Base-by-base conservation (phyloP, 2,888 invertebrate species). In the Helleia helle region DNA sequence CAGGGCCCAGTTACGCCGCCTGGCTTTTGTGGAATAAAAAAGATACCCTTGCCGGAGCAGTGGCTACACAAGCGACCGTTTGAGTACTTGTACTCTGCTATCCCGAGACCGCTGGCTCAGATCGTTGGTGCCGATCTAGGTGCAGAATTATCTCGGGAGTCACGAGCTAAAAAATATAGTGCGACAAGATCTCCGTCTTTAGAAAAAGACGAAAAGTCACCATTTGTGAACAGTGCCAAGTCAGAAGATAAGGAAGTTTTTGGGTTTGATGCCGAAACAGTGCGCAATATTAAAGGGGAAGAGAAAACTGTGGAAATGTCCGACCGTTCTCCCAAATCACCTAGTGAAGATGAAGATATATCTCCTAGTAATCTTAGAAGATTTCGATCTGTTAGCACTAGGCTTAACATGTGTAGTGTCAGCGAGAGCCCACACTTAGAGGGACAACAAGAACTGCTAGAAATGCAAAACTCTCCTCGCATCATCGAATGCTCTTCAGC, bases 141-240 rank as follows among this genome's bases (percentile, higher is more conserved):
- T 4, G 67, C 68, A 0, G 79, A 80, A 27, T 48, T 76, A 27
- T 55, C 54, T 2, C 69, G 71, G 30, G 79, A 74, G 38, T 54
- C 67, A 1, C 59, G 73, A n/a, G 62, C 71, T 1, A 80, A 76
- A 41, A 81, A 77, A 44, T 83, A 55, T 48, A 83, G 85, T 40
- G 84, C 77, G 0, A 84, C 86, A 0, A 56, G 86, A 6, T 86
- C 86, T 0, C 86, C 86, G 0, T 85, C 85, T 0, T 53, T 86
- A n/a, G 86, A 86, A 44, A 84, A 83, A 50, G 85, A 86, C 76
- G 85, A 86, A 2, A 84, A 79, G 42, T 76, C 79, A 0, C 86
- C 86, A 4, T 80, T 84, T 42, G 46, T 71, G 7, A 48, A 50
- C 13, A 67, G 67, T 43, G 73, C 71, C 1, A 70, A 67, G 31